Base-by-base conservation (phyloP, 2,113 vertebrate genomes). In the Calyptommatus sinebrachiatus region DNA sequence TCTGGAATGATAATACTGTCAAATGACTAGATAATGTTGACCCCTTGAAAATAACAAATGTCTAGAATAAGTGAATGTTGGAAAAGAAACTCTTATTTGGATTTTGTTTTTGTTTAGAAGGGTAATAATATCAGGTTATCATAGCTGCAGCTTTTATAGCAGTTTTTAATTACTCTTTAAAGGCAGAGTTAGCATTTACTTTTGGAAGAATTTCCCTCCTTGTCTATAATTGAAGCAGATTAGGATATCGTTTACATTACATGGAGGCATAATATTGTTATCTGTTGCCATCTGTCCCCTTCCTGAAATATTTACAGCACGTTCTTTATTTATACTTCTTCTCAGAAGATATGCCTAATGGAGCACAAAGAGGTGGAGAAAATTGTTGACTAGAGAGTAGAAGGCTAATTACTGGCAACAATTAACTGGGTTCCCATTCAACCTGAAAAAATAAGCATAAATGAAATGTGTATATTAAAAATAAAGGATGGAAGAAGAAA, bases 171-270 rank as follows among this genome's bases (percentile, higher is more conserved):
- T 66, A 66, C 65, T 66, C 65, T 65, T 65, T 65, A 65, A 65
- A 65, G 63, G 28, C 63, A 57, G 26, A 0, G 67, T 5, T 35
- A 78, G 10, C 21, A 60, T n/a, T 61, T 48, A 31, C 60, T 75
- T 84, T 82, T 1, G 45, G 74, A 76, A 72, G 63, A 41, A 72
- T 79, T 82, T 89, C 48, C 77, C 48, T 62, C 29, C 53, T 31
- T 67, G 63, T 50, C 65, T 70, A 21, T 74, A 76, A 74, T 69
- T 83, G 71, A 73, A 81, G 66, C 31, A 45, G 73, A 76, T 62
- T 81, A 76, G 53, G 45, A 8, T 76, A 50, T 70, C 1, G 66
- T 85, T 82, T 71, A 65, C 26, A 41, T 75, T 61, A 78, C 10
- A 81, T 18, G 73, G 65, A 68, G 79, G 73, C 50, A 48, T 69